Base-by-base conservation (phyloP, 2,888 invertebrate species). In the Lissocephala sabroskyi region DNA sequence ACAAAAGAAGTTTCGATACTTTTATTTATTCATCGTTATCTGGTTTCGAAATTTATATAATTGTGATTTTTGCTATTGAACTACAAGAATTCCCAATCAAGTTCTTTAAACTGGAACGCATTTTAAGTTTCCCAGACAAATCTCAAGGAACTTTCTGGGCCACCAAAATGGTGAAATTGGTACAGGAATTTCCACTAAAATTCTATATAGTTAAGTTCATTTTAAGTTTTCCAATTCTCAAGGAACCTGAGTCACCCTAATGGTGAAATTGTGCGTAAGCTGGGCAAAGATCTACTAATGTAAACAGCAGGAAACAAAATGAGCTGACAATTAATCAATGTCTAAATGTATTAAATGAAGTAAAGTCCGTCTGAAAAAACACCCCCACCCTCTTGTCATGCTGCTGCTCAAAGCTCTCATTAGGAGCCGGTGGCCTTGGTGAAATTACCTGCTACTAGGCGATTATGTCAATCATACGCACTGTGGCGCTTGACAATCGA, bases 401-500 rank as follows among this genome's bases (percentile, higher is more conserved):
- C n/a, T n/a, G n/a, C n/a, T n/a, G n/a, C n/a, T n/a, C n/a, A n/a
- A n/a, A n/a, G n/a, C n/a, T 23, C 23, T 23, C 23, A 23, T 7
- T 5, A 23, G 14, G 9, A 11, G 6, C 10, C 30, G n/a, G n/a
- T n/a, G n/a, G n/a, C n/a, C n/a, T n/a, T n/a, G n/a, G n/a, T n/a
- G n/a, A 1, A 14, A 35, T 16, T 37, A 37, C 37, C 37, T 37
- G 37, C 37, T 35, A n/a, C n/a, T n/a, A n/a, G 11, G 35, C 32
- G 49, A 46, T 52, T 45, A 49, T 59, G 68, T 77, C 68, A 77
- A 74, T 74, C 74, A 74, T 77, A 56, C 65, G 77, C 65, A 55
- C 55, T 47, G 55, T 59, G 55, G 45, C 56, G 44, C n/a, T n/a
- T n/a, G n/a, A n/a, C n/a, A n/a, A n/a, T n/a, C n/a, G n/a, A n/a